These are phyloP conservation scores for Parascotia fuliginaria DNA, from an alignment of 2,888 invertebrate genomes.

Conservation along the genomic window DNA sequence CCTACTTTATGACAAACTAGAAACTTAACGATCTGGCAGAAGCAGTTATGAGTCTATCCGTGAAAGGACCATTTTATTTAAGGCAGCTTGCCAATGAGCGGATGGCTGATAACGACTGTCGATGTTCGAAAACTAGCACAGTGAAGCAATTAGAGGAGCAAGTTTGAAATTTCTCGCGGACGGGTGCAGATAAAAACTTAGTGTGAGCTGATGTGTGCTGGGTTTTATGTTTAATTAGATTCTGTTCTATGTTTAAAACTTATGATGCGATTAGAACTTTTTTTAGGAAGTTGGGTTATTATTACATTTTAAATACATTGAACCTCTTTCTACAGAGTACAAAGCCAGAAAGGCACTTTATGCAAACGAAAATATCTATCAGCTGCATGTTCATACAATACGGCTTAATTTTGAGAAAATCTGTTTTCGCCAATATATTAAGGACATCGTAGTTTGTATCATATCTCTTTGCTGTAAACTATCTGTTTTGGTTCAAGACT, in stretches of 20 bases:
- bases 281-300: no score
- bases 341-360: no score
- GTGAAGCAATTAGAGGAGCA: slow-evolving; percentile 44
- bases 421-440: no score
- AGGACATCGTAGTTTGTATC: no score
- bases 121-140: slow-evolving; percentile 48
- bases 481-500: no score
- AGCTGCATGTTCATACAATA: no score
- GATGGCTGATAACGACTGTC: slow-evolving; percentile 42
- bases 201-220: slow-evolving; percentile 13
- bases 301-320: no score
- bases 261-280: neutral
- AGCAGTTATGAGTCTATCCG: slow-evolving; percentile 51
- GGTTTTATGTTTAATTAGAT: neutral
- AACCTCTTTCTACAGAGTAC: no score
- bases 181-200: slow-evolving; percentile 29
- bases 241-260: neutral
- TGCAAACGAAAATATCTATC: no score
- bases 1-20: slow-evolving; percentile 30
- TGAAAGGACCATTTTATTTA: slow-evolving; percentile 64
- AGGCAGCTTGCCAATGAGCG: slow-evolving; percentile 68
- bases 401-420: no score
- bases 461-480: no score
- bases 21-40: slow-evolving; percentile 55
- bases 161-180: slow-evolving; percentile 23